phyloP scores from a whole-genome alignment of 2,797 vertebrate species.

The Myotis findleyi region DNA sequence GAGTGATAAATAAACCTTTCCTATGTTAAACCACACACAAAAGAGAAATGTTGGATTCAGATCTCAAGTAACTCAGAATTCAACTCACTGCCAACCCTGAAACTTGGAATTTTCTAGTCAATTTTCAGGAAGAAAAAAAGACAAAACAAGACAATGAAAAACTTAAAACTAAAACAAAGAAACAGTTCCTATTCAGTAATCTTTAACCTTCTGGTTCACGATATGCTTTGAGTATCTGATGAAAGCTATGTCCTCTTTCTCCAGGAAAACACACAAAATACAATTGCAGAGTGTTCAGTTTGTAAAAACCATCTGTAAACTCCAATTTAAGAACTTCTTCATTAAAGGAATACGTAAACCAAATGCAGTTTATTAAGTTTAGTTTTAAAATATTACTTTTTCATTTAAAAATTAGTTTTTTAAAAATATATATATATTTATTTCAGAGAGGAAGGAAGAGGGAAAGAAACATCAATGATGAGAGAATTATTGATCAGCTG shows the following conservation, averaged over 20 bases:
- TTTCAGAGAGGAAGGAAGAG: too few species aligned
- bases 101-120: background rate
- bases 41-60: background rate
- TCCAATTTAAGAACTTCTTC: constrained; percentile 16
- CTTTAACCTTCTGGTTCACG: background rate
- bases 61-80: constrained; percentile 15
- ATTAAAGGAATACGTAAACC: background rate
- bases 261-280: constrained; percentile 22
- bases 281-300: background rate
- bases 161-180: constrained; percentile 14
- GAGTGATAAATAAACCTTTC: background rate
- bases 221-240: background rate
- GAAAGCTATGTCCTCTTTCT: background rate
- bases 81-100: background rate
- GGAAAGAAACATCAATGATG: too few species aligned
- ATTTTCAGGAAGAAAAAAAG: background rate
- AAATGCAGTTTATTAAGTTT: constrained; percentile 17
- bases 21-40: background rate
- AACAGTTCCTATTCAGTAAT: background rate
- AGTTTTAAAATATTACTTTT: background rate
- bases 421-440: too few species aligned
- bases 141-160: background rate
- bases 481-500: too few species aligned
- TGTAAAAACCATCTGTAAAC: constrained; percentile 32
- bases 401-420: background rate